phyloP scores from a whole-genome alignment of 2,797 vertebrate species.

The Microctenopoma steveboyesi region DNA sequence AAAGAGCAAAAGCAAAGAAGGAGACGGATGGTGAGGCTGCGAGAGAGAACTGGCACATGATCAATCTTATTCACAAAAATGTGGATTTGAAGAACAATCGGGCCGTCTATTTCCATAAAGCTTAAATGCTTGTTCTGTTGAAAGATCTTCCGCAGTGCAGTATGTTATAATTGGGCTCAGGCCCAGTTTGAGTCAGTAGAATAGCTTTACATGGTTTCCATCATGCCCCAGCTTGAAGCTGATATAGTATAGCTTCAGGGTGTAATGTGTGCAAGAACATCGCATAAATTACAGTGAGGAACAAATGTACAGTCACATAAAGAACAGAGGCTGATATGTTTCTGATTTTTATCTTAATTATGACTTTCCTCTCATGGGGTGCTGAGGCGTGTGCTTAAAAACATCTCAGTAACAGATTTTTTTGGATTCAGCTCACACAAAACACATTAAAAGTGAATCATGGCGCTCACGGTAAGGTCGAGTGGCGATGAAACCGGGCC shows the following conservation, averaged over 20 bases:
- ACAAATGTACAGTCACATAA: conserved; percentile 8
- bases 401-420: background rate
- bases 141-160: conserved; percentile 17
- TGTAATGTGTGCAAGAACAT: conserved; percentile 29
- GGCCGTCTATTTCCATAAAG: conserved; percentile 33
- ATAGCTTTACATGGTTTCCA: conserved; percentile 42
- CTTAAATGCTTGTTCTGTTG: conserved; percentile 25
- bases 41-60: conserved; percentile 9
- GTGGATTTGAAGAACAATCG: conserved; percentile 41
- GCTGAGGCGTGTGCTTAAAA: background rate
- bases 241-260: conserved; percentile 28
- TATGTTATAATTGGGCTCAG: conserved; percentile 51
- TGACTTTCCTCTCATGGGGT: background rate
- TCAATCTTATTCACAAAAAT: background rate
- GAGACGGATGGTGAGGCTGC: background rate
- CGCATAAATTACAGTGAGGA: conserved; percentile 21
- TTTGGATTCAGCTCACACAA: no score
- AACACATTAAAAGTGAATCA: no score
- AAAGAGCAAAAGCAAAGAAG: conserved; percentile 7
- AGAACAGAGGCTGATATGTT: conserved; percentile 16
- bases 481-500: no score
- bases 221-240: conserved; percentile 53
- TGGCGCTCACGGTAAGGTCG: no score
- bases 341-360: conserved; percentile 11
- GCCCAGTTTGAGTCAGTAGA: conserved; percentile 46